Percentiles rank a stretch among this genome's conserved stretches.
Evolutionary conservation across 35 echinoderm and acorn worm genomes (phyloP).

Genomic region (Diadema setosum): DNA sequence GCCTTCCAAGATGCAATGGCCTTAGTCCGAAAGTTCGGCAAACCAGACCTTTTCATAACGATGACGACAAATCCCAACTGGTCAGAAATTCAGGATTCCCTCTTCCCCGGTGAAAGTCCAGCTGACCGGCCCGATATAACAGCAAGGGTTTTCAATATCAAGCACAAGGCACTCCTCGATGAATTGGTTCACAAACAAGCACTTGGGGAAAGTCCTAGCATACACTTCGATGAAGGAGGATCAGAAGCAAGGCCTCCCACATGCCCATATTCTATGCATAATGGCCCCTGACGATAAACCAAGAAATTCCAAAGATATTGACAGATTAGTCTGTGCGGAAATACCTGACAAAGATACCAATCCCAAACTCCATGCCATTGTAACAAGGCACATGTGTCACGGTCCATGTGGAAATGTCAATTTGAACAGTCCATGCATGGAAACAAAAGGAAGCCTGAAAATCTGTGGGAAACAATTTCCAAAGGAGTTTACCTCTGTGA

Average conservation of each 20-base stretch:
- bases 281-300: slow-evolving; percentile 12
- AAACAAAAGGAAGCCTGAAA: background rate
- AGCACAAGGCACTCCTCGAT: background rate
- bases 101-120: background rate
- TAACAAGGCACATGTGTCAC: background rate
- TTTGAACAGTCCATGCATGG: slow-evolving; percentile 11
- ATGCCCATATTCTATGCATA: slow-evolving; percentile 19
- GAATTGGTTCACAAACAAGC: background rate
- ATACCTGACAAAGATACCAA: background rate
- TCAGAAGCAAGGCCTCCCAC: slow-evolving; percentile 45
- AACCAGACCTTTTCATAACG: slow-evolving; percentile 28
- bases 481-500: background rate
- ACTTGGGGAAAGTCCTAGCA: slow-evolving; percentile 35
- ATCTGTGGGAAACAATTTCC: slow-evolving; percentile 15
- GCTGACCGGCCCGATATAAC: slow-evolving; percentile 21
- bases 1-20: slow-evolving; percentile 12
- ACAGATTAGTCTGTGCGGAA: slow-evolving; percentile 13
- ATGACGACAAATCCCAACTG: slow-evolving; percentile 48
- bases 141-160: slow-evolving; percentile 19
- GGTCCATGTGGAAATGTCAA: slow-evolving; percentile 6
- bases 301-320: background rate
- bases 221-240: slow-evolving; percentile 11
- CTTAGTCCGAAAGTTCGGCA: slow-evolving; percentile 18
- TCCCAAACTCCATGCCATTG: background rate
- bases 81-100: slow-evolving; percentile 17